Percentiles rank a stretch among this genome's conserved stretches.
Evolutionary conservation across 1,140 invertebrate species (phyloP).

Genomic region (Saxidomus purpurata): DNA sequence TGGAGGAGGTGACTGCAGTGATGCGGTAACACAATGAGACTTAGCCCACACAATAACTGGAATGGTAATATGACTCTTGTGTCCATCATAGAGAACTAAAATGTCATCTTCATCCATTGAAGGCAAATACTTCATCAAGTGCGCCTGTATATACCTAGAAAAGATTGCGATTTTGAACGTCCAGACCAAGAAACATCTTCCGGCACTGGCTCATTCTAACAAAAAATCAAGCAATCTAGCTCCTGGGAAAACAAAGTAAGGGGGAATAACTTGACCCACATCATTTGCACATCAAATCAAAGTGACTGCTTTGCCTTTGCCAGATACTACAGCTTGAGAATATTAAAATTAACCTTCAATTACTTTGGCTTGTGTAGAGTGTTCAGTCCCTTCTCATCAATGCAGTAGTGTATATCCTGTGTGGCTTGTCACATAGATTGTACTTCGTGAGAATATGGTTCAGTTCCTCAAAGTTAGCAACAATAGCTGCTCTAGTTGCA

Average conservation of each 20-base stretch:
- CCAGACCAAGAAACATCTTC: slow-evolving; percentile 47
- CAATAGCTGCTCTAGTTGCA: no score
- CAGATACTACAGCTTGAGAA: slow-evolving; percentile 24
- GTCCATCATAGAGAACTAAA: slow-evolving; percentile 19
- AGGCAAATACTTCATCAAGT: slow-evolving; percentile 21
- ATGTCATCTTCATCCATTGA: not conserved
- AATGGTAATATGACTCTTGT: slow-evolving; percentile 31
- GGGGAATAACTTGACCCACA: slow-evolving; percentile 75
- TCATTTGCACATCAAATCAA: slow-evolving; percentile 16
- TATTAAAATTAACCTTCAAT: slow-evolving; percentile 2
- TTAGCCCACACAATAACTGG: slow-evolving; percentile 8
- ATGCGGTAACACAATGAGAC: not conserved
- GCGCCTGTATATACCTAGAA: not conserved
- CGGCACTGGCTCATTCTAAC: slow-evolving; percentile 25
- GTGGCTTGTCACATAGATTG: slow-evolving; percentile 75
- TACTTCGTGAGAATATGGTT: not conserved
- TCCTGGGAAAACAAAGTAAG: slow-evolving; percentile 85
- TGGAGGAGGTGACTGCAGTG: slow-evolving; percentile 37
- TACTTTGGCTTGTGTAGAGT: slow-evolving; percentile 49
- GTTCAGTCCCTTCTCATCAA: slow-evolving; percentile 82
- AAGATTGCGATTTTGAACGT: slow-evolving; percentile 36
- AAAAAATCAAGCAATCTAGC: slow-evolving; percentile 78
- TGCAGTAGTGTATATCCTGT: slow-evolving; percentile 79
- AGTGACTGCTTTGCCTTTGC: slow-evolving; percentile 22
- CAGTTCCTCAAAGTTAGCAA: slow-evolving; percentile 11